Base-by-base conservation (phyloP, 2,113 vertebrate species). In the Heliornis fulica region DNA sequence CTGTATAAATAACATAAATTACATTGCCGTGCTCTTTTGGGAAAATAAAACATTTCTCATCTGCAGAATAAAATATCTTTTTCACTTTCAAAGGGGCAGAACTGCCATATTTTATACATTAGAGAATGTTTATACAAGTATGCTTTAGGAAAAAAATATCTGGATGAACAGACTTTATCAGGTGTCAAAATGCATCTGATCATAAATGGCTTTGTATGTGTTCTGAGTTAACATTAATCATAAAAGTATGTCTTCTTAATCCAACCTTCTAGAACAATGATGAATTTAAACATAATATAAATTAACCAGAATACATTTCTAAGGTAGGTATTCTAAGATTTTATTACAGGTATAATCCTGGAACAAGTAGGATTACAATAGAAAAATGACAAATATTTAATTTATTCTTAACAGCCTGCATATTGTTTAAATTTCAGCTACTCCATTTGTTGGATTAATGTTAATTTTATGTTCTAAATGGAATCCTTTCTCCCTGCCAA, bases 1-100 rank as follows among this genome's bases (percentile, higher is more conserved):
- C 80, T 61, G 29, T 91, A 72, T 81, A 97, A 96, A 94, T 94
- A 95, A 91, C 72, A 93, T 96, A 95, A 97, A 95, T 96, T 96
- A 95, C 34, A 68, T n/a, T 82, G 29, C 41, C 45, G 48, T 72
- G 43, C 13, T 89, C 54, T 92, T 89, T 71, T 61, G 53, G 70
- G 80, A 96, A 94, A 96, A 97, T 75, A 94, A 86, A 93, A 38
- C 40, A 81, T 94, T 96, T 94, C 84, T 95, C 89, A 94, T 94
- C 79, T 94, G 59, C 48, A 83, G 66, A 78, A 94, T 78, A 81
- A 94, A 95, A 90, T 57, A 80, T 18, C 48, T 70, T 84, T 96
- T 95, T 77, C 40, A 75, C 59, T 95, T 94, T 68, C 87, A 94
- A 87, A 94, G 59, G 28, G 84, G 59, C 43, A 89, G 76, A 93